Evolutionary conservation across 2,888 invertebrate species (phyloP), one percentile per base, ranked within the genome.

Genomic region (Capitulum mitella): DNA sequence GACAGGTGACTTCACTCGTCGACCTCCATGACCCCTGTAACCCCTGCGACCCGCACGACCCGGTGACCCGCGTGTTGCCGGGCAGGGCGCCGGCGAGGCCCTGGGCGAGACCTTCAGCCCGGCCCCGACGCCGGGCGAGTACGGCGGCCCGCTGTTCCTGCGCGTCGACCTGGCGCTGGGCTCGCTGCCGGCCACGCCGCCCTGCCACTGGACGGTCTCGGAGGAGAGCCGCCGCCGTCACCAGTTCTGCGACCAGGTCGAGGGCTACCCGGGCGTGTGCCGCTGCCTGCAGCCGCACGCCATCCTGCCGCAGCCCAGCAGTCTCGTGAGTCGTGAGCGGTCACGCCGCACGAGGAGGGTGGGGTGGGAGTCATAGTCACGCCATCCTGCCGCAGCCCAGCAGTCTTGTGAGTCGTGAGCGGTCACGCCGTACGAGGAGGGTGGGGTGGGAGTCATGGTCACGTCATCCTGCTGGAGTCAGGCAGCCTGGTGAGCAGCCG

Each of bases 201-300:
- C 87, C 82, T 89, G 89, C 84, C 84, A 84, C 43, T 89, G 89
- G 89, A 85, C 87, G 22, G 85, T 87, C 61, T 85, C 85, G 29
- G 87, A 87, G 80, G 87, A 87, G 79, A 87, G 86, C 81, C 82
- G 84, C 58, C 83, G 89, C 22, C 83, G 89, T 40, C 84, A 85
- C 80, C 85, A 86, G 12, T 89, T 89, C 84, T 89, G 89, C 83
- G 87, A 87, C 83, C 87, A 87, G 81, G 86, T 89, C 79, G 89
- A 89, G 84, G 89, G 89, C 5, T 89, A 89, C 83, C 89, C 89
- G 77, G 87, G 87, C 82, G 88, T 89, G n/a, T 89, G 89, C 83
- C 87, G 86, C 81, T 89, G 89, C 83, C 84, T 84, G 64, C 86
- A 88, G 80, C 88, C 89, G 40, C 87, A 88, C 10, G 88, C 88